These are phyloP conservation scores for Daphoenositta chrysoptera DNA, from an alignment of 2,113 vertebrate species.

Conservation along the genomic window DNA sequence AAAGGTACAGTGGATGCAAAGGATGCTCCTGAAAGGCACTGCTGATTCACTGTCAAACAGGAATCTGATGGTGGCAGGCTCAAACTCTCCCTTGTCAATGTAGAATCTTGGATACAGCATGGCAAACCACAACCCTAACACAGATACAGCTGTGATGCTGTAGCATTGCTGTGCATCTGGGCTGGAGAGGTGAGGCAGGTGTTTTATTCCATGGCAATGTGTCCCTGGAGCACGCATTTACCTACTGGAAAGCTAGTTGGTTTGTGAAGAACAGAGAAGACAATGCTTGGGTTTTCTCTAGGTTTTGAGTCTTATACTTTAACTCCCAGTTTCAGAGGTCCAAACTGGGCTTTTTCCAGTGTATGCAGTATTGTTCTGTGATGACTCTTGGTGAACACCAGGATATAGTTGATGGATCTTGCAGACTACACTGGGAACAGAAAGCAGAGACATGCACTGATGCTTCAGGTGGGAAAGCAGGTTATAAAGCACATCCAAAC, in stretches of 20 bases:
- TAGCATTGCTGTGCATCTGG: rapidly evolving
- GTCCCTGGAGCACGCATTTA: neutral
- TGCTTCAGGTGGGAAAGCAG: neutral
- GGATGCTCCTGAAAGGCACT: neutral
- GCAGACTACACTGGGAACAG: neutral
- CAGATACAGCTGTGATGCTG: neutral
- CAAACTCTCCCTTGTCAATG: neutral
- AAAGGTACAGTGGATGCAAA: neutral
- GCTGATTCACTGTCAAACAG: neutral
- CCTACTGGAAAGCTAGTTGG: neutral
- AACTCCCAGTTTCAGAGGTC: neutral
- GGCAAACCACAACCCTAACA: neutral
- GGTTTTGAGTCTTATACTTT: neutral
- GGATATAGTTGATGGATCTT: neutral
- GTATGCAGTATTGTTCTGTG: neutral
- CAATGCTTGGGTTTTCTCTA: neutral
- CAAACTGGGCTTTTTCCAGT: neutral
- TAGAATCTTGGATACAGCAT: neutral
- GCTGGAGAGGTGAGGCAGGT: neutral
- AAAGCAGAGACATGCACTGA: neutral
- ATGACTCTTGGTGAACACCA: neutral
- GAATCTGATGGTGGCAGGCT: neutral
- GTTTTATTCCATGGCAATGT: neutral
- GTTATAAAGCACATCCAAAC: neutral
- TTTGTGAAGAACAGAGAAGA: neutral